Evolutionary conservation across 2,797 vertebrate genomes (phyloP), one percentile per base, ranked within the genome.

Genomic region (Melanotaenia parkinsoni): DNA sequence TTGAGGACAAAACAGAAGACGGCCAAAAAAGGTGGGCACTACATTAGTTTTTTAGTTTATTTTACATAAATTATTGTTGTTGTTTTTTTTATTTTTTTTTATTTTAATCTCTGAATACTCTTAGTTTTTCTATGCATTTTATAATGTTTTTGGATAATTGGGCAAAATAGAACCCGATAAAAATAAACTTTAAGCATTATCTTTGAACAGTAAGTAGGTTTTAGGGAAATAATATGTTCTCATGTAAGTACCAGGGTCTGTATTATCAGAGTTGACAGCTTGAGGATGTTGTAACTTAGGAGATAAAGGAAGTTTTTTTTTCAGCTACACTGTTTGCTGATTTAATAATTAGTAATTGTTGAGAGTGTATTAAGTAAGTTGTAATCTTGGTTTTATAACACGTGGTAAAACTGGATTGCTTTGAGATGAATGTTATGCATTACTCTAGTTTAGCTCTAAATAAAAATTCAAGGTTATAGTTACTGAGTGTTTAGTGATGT

Each of bases 1-100:
- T 95, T 94, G 96, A 96, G 94, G 95, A 95, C 89, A 92, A 95
- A 88, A 93, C 93, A 86, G 92, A 95, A 84, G 95, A 94, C 93
- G 89, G 90, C 88, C 94, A 94, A 93, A 92, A 95, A 92, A 96
- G 96, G 97, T 98, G 6, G 79, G 1, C 32, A 22, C 14, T 16
- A 20, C 12, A 6, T 74, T 12, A 32, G 30, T 18, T 3, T 56
- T 38, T 60, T 18, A 22, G 16, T 67, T 47, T 33, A 14, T 22
- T 50, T 50, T 10, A 22, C 8, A 22, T 50, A 7, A 22, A 22
- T 24, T 11, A 22, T 11, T 35, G 33, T n/a, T 26, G 26, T 28
- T 30, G 28, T 30, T 30, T 30, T 30, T 28, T 28, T 28, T 28
- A 28, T 28, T 51, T 24, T 51, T 24, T n/a, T 0, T 24, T 24